Base-by-base conservation (phyloP, 1,140 invertebrate genomes). In the Drusus annulatus region DNA sequence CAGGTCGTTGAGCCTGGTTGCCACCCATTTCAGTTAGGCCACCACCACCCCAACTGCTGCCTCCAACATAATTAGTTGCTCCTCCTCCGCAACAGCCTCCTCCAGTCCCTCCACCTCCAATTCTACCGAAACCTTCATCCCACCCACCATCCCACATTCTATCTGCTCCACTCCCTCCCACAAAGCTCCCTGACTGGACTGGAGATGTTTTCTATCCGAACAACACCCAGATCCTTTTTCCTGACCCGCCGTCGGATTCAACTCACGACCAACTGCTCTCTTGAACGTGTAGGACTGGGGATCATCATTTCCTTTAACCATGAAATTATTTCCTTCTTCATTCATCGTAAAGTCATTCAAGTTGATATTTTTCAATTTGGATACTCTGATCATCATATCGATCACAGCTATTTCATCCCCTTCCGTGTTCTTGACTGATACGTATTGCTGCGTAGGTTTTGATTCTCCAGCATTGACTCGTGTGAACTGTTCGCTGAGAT, bases 341-440 rank as follows among this genome's bases (percentile, higher is more conserved):
- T 25, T 19, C 52, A 58, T 63, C 0, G 58, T 45, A 17, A 76
- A 63, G n/a, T 76, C 75, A 31, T 62, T 76, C 8, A 76, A 23
- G 19, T 58, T 62, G 16, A 76, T 76, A 10, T 62, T 45, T 15
- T 63, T 50, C 36, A 76, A 50, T 13, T 76, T 76, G 10, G 75
- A 62, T 50, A 76, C 13, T n/a, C 75, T 76, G 28, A 65, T 16
- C 45, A 76, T 76, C 36, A 76, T 63, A 19, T 76, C 75, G 3
- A 76, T 2, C 3, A 65, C 19, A 5, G 56, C 75, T 10, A 63
- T 45, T 50, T 76, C 75, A 13, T 76, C 75, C 6, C 50, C 21
- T 16, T 76, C 75, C 8, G 58, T 6, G 25, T 76, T 7, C 7
- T 45, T 45, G 0, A 45, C 36, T 13, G 36, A 10, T 0, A 45